Evolutionary conservation across 2,888 invertebrate genomes (phyloP), one percentile per base, ranked within the genome.

Genomic region (Mimachlamys varia): DNA sequence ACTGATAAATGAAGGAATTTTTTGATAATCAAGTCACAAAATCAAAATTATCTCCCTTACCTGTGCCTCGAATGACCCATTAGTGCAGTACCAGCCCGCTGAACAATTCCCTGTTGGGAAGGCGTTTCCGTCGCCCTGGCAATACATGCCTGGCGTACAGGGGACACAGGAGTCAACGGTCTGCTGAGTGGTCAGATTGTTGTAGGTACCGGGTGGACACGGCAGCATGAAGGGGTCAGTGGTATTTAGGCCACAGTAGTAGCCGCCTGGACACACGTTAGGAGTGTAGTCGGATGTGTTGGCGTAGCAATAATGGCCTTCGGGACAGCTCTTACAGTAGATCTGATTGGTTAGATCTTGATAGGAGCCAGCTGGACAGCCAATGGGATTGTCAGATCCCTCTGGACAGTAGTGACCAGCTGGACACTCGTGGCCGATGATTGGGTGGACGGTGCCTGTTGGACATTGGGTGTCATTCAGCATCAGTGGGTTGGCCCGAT

Each of bases 351-450:
- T 94, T 89, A 94, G 91, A 93, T 95, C 94, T 90, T 96, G 96
- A 93, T 96, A 96, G 12, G 94, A 93, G 22, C 96, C 96, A 17
- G 96, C 94, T 50, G 95, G 95, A 91, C 96, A 96, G 90, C 94
- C 95, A 92, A 94, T 94, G 33, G 96, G 96, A 92, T 94, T 94
- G 91, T 94, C 94, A 89, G 95, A 94, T 90, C 96, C 96, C 90
- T 90, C 89, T 38, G 95, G 95, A 90, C 96, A 96, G 90, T 95
- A 95, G 92, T 95, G 95, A 44, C 96, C 96, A 2, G 93, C 90
- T 38, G 95, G 95, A 91, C 96, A 96, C 27, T 93, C 92, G 92
- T 96, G 95, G 55, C 96, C 96, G 27, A 96, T 93, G 92, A 95
- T 95, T 88, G 96, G 96, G 91, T 96, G 96, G 50, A 95, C 94